Evolutionary conservation across 2,888 invertebrate species (phyloP).

Genomic region (Brenthis hecate): DNA sequence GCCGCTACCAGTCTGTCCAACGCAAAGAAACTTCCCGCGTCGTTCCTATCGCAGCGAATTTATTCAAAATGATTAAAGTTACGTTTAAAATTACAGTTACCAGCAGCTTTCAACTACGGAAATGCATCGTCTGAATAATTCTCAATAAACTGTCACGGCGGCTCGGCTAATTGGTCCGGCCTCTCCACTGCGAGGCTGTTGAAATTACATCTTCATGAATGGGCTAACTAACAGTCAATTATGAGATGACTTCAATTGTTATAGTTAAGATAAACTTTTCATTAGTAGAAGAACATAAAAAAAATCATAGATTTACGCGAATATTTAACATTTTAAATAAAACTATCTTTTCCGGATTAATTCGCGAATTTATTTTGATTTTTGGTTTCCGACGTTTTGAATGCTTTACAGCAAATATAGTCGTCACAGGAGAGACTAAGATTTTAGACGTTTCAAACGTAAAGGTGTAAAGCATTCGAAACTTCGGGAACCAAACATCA

Average conservation of each 20-base stretch:
- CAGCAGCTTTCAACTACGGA: slow-evolving; percentile 19
- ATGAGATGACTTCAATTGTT: neutral
- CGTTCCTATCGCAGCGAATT: neutral
- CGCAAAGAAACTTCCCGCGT: neutral
- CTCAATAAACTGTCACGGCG: slow-evolving; percentile 24
- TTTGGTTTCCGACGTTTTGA: no score
- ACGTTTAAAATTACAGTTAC: slow-evolving; percentile 13
- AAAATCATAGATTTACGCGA: no score
- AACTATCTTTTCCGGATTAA: no score
- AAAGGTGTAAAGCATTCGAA: no score
- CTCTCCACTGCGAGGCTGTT: neutral
- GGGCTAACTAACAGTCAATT: slow-evolving; percentile 13
- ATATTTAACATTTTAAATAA: no score
- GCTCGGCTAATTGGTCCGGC: slow-evolving; percentile 28
- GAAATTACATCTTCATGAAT: slow-evolving; percentile 5
- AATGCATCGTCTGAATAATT: slow-evolving; percentile 31
- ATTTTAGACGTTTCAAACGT: no score
- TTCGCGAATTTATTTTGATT: no score
- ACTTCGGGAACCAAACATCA: no score
- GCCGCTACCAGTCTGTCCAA: neutral
- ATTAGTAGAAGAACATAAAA: no score
- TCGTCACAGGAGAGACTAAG: no score
- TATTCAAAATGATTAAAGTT: slow-evolving; percentile 13
- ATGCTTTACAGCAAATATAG: no score
- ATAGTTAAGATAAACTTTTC: neutral